Evolutionary conservation across 2,888 invertebrate species (phyloP), one percentile per base, ranked within the genome.

Genomic region (Pseudoips prasinana): DNA sequence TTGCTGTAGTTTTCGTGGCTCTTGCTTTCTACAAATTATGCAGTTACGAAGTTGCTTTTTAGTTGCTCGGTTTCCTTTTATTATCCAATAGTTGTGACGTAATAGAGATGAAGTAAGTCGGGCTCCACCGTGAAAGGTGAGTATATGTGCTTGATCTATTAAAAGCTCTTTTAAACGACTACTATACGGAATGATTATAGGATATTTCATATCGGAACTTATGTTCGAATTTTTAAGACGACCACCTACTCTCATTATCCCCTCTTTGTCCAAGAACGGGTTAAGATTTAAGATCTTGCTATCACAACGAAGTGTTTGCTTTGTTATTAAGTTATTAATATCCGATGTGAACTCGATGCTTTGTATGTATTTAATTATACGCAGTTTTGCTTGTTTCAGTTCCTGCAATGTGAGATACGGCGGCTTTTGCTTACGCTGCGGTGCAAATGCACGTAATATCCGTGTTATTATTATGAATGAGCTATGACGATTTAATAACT

Each of bases 91-190:
- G 1, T 31, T n/a, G 18, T 35, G 28, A 6, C 40, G 23, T 8
- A 40, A 17, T 4, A 17, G 8, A 6, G 40, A 28, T 8, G 25
- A 8, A 3, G 40, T 40, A 9, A 40, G 29, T 7, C 32, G 22
- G 1, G 35, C 24, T n/a, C 35, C 40, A 7, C 40, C 40, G 18
- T 40, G 35, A n/a, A n/a, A n/a, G n/a, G n/a, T n/a, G n/a, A n/a
- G n/a, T n/a, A n/a, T n/a, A 17, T 39, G 39, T 2, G 39, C 29
- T 25, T 39, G 33, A 1, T 29, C 29, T 9, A 39, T 33, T 7
- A 39, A 18, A 18, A 39, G 10, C 1, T 22, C 11, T 3, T 33
- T 19, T 18, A 37, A 10, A 4, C 29, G 11, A 7, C 18, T 7
- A 7, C 10, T 19, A 19, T 18, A 9, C 5, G 29, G 35, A 7